Base-by-base conservation (phyloP, 2,888 invertebrate genomes). In the Agonum fuliginosum region DNA sequence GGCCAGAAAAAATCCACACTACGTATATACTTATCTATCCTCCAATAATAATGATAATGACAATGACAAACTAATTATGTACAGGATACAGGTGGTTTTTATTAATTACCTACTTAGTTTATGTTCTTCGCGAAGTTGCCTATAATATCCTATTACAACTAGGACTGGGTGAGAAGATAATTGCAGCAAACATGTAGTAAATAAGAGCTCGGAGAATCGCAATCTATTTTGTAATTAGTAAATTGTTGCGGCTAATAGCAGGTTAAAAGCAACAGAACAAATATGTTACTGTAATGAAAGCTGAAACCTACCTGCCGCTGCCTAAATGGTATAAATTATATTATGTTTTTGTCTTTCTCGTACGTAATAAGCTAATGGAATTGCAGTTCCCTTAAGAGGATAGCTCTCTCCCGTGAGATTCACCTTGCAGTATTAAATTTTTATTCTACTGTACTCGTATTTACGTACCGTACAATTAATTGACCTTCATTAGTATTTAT, bases 331-430 rank as follows among this genome's bases (percentile, higher is more conserved):
- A 65, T 67, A 67, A 67, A 67, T 67, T 67, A 67, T 41, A 67
- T 67, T 67, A 67, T 67, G 67, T 67, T 67, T 65, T 67, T 51
- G 48, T 51, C 51, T 71, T 51, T 48, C 71, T 20, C 34, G 17
- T 24, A 10, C 48, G 71, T 71, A 71, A 71, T 71, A 71, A 71
- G 71, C 71, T 71, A 71, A 71, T 71, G 71, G 71, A 71, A 71
- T 51, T 51, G 34, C 51, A 71, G 51, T 71, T 71, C 30, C 27
- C 71, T 27, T 43, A 51, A 71, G 71, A 51, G 51, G 30, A 14
- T 43, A 27, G n/a, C 19, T 46, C 17, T 51, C 27, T 43, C 58
- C 30, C 58, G 14, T 8, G 58, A 19, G 58, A 30, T 3, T 0
- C 54, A 20, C 24, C 24, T 54, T 67, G 67, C 67, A 67, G 22